Evolutionary conservation across 2,797 vertebrate species (phyloP).

Genomic region (Emydoidea blandingii): DNA sequence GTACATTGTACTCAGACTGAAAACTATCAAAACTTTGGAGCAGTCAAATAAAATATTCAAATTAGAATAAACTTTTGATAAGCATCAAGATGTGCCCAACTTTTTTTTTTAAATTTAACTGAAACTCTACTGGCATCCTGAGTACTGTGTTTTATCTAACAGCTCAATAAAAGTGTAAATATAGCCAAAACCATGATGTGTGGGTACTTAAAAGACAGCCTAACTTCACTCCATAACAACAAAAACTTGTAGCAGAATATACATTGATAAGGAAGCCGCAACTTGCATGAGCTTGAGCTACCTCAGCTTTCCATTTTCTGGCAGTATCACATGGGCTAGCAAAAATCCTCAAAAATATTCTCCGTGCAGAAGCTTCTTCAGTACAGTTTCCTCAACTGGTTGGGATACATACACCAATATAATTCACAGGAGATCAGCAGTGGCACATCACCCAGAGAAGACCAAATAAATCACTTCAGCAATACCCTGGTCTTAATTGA

Average conservation of each 20-base stretch:
- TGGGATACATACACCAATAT: background rate
- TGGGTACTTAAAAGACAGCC: background rate
- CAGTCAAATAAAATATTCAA: background rate
- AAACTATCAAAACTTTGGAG: background rate
- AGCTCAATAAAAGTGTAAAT: background rate
- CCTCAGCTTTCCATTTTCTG: background rate
- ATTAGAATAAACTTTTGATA: background rate
- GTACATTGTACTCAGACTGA: background rate
- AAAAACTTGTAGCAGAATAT: background rate
- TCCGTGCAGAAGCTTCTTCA: background rate
- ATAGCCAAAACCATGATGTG: background rate
- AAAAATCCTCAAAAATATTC: background rate
- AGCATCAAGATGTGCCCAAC: background rate
- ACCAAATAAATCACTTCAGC: constrained; percentile 18
- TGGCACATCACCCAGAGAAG: background rate
- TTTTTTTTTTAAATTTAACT: background rate
- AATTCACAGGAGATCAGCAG: background rate
- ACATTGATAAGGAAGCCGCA: no score
- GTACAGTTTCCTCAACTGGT: background rate
- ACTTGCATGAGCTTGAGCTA: background rate
- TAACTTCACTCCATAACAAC: background rate
- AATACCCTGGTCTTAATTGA: constrained; percentile 18
- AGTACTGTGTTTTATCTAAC: background rate
- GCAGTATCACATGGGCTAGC: background rate
- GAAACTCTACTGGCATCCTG: background rate